Evolutionary conservation across 2,888 invertebrate genomes (phyloP).

Genomic region (Fragum whitleyi): DNA sequence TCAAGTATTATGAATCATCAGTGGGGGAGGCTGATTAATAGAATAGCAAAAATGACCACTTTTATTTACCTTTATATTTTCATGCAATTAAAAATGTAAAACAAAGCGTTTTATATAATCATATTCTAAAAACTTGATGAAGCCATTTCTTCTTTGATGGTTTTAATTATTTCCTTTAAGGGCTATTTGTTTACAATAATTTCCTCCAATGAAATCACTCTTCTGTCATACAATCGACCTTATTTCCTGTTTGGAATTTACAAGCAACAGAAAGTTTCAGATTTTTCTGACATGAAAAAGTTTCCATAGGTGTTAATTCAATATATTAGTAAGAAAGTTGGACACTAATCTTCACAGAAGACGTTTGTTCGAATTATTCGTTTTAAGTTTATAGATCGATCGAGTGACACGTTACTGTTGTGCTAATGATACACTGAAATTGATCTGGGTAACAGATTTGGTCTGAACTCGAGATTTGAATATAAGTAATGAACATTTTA

Average conservation of each 20-base stretch:
- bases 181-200: slow-evolving; percentile 6
- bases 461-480: too few relatives aligned
- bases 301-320: not conserved
- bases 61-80: not conserved
- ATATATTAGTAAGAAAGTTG: too few relatives aligned
- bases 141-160: too few relatives aligned
- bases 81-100: not conserved
- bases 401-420: too few relatives aligned
- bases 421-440: too few relatives aligned
- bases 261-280: slow-evolving; percentile 22
- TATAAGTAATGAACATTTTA: too few relatives aligned
- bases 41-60: not conserved
- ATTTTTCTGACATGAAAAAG: not conserved
- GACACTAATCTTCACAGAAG: too few relatives aligned
- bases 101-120: not conserved
- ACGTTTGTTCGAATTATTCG: too few relatives aligned
- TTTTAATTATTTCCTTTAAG: too few relatives aligned
- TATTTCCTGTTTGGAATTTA: slow-evolving; percentile 31
- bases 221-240: not conserved
- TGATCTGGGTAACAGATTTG: too few relatives aligned
- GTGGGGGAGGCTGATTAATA: not conserved
- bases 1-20: not conserved
- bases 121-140: not conserved
- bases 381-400: too few relatives aligned
- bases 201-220: not conserved